These are phyloP conservation scores for Aurelia sp. DNA, from an alignment of 30 jellyfish, hydroid and myxozoan genomes.

Conservation along the genomic window DNA sequence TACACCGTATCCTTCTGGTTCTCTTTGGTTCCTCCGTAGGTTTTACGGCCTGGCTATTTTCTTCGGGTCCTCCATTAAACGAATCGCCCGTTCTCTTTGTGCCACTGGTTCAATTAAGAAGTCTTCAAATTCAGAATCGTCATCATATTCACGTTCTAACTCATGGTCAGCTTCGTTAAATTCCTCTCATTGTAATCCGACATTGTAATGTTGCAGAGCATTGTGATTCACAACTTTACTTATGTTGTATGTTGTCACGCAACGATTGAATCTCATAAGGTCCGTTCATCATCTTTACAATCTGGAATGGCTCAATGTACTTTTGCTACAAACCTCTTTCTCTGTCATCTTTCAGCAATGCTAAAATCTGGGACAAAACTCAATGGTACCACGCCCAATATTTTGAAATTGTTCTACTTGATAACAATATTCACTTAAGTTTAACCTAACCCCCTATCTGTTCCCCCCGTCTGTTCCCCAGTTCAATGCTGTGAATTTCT, in stretches of 20 bases:
- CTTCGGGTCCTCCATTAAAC: constrained; percentile 19
- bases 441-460: too few species aligned
- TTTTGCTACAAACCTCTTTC: constrained; percentile 6
- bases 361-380: too few species aligned
- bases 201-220: constrained; percentile 29
- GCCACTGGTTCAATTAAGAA: not conserved
- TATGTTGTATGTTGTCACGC: constrained; percentile 14
- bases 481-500: too few species aligned
- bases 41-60: constrained; percentile 1
- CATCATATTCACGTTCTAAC: constrained; percentile 8
- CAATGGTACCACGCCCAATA: too few species aligned
- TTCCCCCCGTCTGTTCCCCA: too few species aligned
- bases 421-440: too few species aligned
- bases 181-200: constrained; percentile 5
- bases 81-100: constrained; percentile 13
- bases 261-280: constrained; percentile 15
- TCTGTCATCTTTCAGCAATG: constrained; percentile 16
- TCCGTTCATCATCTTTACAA: constrained; percentile 8
- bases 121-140: constrained; percentile 39
- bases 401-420: too few species aligned
- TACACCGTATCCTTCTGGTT: constrained; percentile 2
- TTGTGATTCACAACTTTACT: constrained; percentile 38
- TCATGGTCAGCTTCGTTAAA: constrained; percentile 13
- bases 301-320: constrained; percentile 14
- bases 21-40: constrained; percentile 3